Percentiles rank a stretch among this genome's conserved stretches.
Evolutionary conservation across 2,888 invertebrate species (phyloP).

Genomic region (Ctenicera cuprea): DNA sequence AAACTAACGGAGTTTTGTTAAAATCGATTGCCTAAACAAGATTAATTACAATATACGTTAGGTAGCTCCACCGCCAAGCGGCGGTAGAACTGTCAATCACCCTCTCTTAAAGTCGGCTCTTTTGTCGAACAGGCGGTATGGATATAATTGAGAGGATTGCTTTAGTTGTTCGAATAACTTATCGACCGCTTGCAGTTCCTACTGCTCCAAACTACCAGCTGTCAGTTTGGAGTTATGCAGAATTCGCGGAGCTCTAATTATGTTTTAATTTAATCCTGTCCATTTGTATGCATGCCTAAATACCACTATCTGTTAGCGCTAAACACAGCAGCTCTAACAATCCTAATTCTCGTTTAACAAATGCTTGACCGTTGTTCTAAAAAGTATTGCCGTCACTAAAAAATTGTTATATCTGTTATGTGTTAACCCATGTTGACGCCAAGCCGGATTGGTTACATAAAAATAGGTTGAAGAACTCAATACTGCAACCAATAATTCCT

Average conservation of each 20-base stretch:
- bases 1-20: slow-evolving; percentile 53
- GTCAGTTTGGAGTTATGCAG: slow-evolving; percentile 56
- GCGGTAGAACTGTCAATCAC: slow-evolving; percentile 60
- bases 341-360: slow-evolving; percentile 16
- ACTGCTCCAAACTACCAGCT: slow-evolving; percentile 43
- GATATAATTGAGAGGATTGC: slow-evolving; percentile 17
- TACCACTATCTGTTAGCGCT: slow-evolving; percentile 51
- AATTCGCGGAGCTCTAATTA: slow-evolving; percentile 57
- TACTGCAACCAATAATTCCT: too few species aligned
- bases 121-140: slow-evolving; percentile 43
- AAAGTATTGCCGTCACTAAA: not conserved
- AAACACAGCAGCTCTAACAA: slow-evolving; percentile 36
- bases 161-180: slow-evolving; percentile 20
- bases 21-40: slow-evolving; percentile 61
- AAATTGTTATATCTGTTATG: too few species aligned
- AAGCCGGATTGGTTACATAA: too few species aligned
- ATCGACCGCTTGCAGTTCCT: slow-evolving; percentile 41
- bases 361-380: slow-evolving; percentile 1
- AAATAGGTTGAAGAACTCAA: too few species aligned
- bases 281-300: slow-evolving; percentile 55
- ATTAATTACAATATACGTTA: slow-evolving; percentile 61
- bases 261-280: slow-evolving; percentile 57
- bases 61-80: slow-evolving; percentile 53
- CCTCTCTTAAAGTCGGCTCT: slow-evolving; percentile 43
- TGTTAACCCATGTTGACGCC: too few species aligned